phyloP scores from a whole-genome alignment of 2,113 vertebrate genomes.

The Peromyscus polionotus region DNA sequence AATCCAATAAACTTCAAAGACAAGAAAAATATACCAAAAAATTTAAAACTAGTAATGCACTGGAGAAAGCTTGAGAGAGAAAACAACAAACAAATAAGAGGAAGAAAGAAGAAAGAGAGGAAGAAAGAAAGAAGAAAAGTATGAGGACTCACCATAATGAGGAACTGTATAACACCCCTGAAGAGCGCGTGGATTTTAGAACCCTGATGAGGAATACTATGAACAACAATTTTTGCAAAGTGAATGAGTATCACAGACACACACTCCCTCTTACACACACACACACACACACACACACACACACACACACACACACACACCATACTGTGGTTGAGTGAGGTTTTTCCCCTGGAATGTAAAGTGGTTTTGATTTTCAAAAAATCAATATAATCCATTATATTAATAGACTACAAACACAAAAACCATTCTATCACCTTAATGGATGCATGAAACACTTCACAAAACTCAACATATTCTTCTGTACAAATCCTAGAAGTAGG shows the following conservation, averaged over 20 bases:
- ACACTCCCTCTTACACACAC: neutral
- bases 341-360: neutral
- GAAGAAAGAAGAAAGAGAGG: neutral
- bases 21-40: neutral
- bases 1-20: neutral
- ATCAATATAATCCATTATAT: conserved; percentile 5
- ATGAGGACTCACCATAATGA: neutral
- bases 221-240: neutral
- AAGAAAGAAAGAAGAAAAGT: neutral
- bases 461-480: neutral
- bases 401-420: neutral
- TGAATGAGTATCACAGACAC: neutral
- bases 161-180: no score
- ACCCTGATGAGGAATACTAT: neutral
- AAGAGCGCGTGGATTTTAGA: neutral
- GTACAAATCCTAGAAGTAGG: neutral
- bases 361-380: neutral
- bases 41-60: neutral
- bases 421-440: neutral
- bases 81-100: neutral
- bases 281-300: neutral
- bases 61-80: neutral
- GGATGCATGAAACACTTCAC: neutral
- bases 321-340: neutral
- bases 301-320: neutral